phyloP scores from a whole-genome alignment of 1,140 invertebrate species.

The Bombus vancouverensis region DNA sequence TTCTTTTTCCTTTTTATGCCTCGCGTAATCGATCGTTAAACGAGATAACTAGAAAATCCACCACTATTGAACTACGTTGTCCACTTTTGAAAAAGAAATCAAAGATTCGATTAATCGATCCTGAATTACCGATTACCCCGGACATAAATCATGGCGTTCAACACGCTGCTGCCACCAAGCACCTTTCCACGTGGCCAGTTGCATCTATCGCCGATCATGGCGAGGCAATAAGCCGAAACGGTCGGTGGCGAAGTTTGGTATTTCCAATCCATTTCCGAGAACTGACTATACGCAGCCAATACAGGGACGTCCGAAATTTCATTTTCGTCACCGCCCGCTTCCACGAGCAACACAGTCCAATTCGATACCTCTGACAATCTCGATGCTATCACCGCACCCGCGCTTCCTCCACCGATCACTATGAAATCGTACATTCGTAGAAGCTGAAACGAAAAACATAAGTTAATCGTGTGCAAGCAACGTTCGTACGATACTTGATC shows the following conservation, averaged over 20 bases:
- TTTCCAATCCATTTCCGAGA: slow-evolving; percentile 95
- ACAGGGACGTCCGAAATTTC: slow-evolving; percentile 91
- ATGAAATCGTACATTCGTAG: slow-evolving; percentile 91
- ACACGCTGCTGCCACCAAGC: slow-evolving; percentile 95
- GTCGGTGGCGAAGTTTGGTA: slow-evolving; percentile 91
- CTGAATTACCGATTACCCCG: slow-evolving; percentile 89
- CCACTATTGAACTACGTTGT: too few species aligned
- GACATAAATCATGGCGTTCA: slow-evolving; percentile 98
- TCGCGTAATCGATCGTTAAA: too few species aligned
- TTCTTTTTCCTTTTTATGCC: too few species aligned
- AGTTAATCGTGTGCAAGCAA: neutral
- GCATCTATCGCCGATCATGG: slow-evolving; percentile 92
- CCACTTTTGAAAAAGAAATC: too few species aligned
- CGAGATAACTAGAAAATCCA: too few species aligned
- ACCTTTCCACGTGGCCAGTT: slow-evolving; percentile 95
- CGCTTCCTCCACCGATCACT: slow-evolving; percentile 94
- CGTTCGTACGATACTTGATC: neutral
- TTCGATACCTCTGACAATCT: slow-evolving; percentile 91
- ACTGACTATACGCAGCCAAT: slow-evolving; percentile 89
- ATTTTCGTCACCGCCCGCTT: slow-evolving; percentile 92
- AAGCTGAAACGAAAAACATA: slow-evolving; percentile 81
- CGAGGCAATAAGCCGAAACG: slow-evolving; percentile 89
- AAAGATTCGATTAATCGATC: neutral
- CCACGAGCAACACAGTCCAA: slow-evolving; percentile 91
- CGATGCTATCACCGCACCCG: slow-evolving; percentile 95